Base-by-base conservation (phyloP, 23 tunicate genomes). In the Corella eumyota region DNA sequence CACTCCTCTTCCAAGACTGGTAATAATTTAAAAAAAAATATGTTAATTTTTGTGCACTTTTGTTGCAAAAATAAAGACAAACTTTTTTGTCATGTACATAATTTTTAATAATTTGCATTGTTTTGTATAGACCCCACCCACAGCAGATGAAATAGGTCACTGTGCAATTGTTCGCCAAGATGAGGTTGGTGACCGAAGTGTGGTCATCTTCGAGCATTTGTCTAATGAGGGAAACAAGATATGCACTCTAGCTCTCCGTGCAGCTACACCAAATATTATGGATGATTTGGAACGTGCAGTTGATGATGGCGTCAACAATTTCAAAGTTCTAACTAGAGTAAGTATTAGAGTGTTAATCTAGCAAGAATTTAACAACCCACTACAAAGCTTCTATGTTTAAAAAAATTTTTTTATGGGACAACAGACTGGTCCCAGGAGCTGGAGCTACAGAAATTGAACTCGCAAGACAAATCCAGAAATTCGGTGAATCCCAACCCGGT, bases 241-340 rank as follows among this genome's bases (percentile, higher is more conserved):
- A 0, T 69, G 85, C 70, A 83, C 98, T 35, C 57, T 92, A 28
- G 98, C 74, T 5, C 81, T 92, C 5, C 84, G 98, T 20, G 93
- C 93, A 4, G 75, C 85, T 34, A 92, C 98, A 13, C 73, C 70
- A 15, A 92, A 92, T 55, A 77, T 92, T 22, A 40, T 92, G 69
- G 98, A 92, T 62, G 98, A 92, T 67, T 50, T 92, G 47, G 98
- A 92, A 60, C 58, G 98, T 59, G 98, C 98, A 40, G 98, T 92
- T 19, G 98, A 92, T 77, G 98, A 92, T 67, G 98, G 86, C 6
- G 98, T 92, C n/a, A 92, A 92, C 54, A 92, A 92, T 55, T 92
- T 76, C 68, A 92, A 92, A 76, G 97, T 90, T 46, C 59, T 59
- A 55, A 90, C 96, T 13, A 66, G 83, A 60, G 91, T 81, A 60